Percentiles rank a stretch among this genome's conserved stretches.
Conservation (phyloP, 2,113 vertebrate genomes). For the Gavialis gangeticus region DNA sequence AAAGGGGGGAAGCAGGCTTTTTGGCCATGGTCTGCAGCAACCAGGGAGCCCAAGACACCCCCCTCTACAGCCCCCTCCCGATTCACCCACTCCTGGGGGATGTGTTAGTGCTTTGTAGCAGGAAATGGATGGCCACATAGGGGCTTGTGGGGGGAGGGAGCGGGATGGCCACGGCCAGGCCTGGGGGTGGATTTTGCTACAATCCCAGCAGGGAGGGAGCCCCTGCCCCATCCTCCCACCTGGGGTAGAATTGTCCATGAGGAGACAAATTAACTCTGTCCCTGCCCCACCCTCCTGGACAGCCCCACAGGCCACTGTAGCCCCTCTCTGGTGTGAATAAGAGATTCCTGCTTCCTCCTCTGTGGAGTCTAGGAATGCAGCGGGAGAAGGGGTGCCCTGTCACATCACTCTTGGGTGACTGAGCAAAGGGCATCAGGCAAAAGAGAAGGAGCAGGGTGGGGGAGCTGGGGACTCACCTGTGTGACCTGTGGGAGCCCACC, state of each 20-base stretch:
- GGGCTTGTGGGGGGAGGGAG: no score
- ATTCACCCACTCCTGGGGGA: not conserved
- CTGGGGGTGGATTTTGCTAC: not conserved
- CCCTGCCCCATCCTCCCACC: not conserved
- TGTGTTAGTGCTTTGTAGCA: no score
- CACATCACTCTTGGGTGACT: not conserved
- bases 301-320: no score
- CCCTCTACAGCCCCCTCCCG: accelerated
- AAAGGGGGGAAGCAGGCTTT: not conserved
- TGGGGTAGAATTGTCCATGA: not conserved
- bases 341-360: not conserved
- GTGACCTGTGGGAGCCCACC: slow-evolving; percentile 97
- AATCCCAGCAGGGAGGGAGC: no score
- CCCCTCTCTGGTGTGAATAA: no score
- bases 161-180: not conserved
- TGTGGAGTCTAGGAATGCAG: not conserved
- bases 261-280: not conserved
- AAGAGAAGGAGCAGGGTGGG: not conserved
- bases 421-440: not conserved
- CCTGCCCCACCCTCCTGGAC: not conserved
- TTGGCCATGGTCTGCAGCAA: not conserved
- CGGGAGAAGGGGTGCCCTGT: not conserved
- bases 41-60: not conserved
- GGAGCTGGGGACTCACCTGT: slow-evolving; percentile 84
- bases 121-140: not conserved